Conservation (phyloP, 2,888 invertebrate genomes). For the Chloroclysta siterata region DNA sequence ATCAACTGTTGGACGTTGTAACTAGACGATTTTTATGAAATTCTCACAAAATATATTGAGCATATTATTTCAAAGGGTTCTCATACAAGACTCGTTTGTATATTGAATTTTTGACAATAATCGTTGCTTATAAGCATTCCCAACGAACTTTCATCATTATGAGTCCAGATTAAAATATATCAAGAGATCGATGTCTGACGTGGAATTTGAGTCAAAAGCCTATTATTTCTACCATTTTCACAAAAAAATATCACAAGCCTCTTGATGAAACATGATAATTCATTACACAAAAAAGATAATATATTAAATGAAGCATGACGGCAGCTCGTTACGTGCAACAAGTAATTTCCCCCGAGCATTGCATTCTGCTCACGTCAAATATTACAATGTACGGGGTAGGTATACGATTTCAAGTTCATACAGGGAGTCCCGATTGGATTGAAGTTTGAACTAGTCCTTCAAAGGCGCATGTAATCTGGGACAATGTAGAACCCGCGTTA, state of each 20-base stretch:
- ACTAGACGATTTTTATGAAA: too few species aligned
- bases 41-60: too few species aligned
- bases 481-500: background rate
- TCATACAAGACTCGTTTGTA: too few species aligned
- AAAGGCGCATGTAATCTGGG: background rate
- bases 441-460: constrained; percentile 2
- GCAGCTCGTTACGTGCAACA: constrained; percentile 29
- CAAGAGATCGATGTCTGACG: too few species aligned
- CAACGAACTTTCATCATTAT: too few species aligned
- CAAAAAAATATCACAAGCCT: background rate
- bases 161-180: too few species aligned
- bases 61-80: too few species aligned
- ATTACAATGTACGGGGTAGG: constrained; percentile 9
- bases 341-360: constrained; percentile 33
- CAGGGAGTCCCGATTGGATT: constrained; percentile 2
- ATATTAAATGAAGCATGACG: constrained; percentile 27
- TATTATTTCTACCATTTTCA: background rate
- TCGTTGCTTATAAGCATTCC: too few species aligned
- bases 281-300: constrained; percentile 8
- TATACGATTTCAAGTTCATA: constrained; percentile 10
- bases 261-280: constrained; percentile 17
- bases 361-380: constrained; percentile 12
- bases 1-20: too few species aligned
- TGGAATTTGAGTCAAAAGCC: too few species aligned
- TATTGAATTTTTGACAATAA: too few species aligned